Evolutionary conservation across 1,140 invertebrate species (phyloP), one percentile per base, ranked within the genome.

Genomic region (Drosophila sturtevanti): DNA sequence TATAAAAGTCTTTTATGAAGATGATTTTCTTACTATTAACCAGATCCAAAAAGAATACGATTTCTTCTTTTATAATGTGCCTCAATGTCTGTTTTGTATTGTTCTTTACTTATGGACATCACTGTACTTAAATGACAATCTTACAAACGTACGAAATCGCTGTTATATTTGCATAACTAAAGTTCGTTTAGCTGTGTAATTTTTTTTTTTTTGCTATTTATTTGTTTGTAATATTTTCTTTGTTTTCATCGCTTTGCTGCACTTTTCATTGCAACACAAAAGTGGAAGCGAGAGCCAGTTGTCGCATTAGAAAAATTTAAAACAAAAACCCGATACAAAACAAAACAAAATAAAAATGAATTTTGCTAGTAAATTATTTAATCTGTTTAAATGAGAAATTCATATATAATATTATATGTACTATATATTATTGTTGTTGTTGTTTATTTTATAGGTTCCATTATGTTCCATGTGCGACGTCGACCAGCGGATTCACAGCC

Each of bases 381-480:
- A 38, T 9, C 18, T 3, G 3, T 10, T 31, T n/a, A 22, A 0
- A 22, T 37, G 2, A 14, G 1, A 1, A 21, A 5, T 12, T 12
- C 6, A 44, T 27, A 22, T 4, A 34, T 22, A 9, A 35, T 56
- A 16, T 12, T 12, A 1, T 64, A 59, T n/a, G n/a, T n/a, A n/a
- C n/a, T n/a, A n/a, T n/a, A 56, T 34, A 48, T 7, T 41, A 16
- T 60, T 14, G 14, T 12, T 62, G 0, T 51, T 55, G 27, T 14
- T 34, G 9, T 38, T 22, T n/a, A 41, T 78, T 86, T 78, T 86
- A 5, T 63, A 98, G 97, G 97, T 90, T 97, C 97, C 59, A 97
- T 98, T 84, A 98, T 98, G 96, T 98, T 98, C 90, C 97, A 98
- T 92, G 97, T 98, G 90, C 94, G 97, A 72, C 94, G 97, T 86